Evolutionary conservation across 2,888 invertebrate genomes (phyloP), one percentile per base, ranked within the genome.

Genomic region (Drosophila diplacantha): DNA sequence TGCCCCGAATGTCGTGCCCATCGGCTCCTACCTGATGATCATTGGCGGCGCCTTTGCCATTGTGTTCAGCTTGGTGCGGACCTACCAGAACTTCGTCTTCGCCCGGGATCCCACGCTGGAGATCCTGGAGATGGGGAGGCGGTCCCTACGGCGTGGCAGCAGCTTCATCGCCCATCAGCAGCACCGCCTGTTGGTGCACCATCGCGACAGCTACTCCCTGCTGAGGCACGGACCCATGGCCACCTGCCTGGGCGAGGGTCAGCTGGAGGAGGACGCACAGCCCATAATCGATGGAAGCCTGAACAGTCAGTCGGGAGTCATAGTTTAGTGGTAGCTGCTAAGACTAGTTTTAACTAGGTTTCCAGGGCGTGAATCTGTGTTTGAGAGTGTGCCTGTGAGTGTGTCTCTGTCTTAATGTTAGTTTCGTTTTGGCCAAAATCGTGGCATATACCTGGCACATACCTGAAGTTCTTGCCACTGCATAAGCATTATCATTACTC

Each of bases 111-210:
- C 88, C 46, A 92, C 93, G 0, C 89, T 93, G 34, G 94, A 95
- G 85, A 93, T 94, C 26, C 91, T 95, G 11, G 95, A 95, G 83
- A 90, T 94, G 64, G 94, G 95, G 0, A 91, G 93, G 75, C 92
- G 92, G 51, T 93, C 93, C 0, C 87, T 95, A 16, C 88, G 93
- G 49, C 89, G 94, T 16, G 92, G 93, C 16, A 89, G 88, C 73
- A 89, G 86, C 64, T 88, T 88, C 54, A 86, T 89, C 41, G 62
- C 81, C 18, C 87, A 87, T 14, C 88, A 88, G 62, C 89, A 88
- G 68, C 88, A 87, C 47, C 86, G 84, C 44, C 55, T 87, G 26
- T 31, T 86, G 51, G 22, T 68, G 2, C 75, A 81, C 41, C 80
- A 83, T 51, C 83, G 87, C 26, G 88, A 89, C n/a, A 86, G 83